Evolutionary conservation across 2,888 invertebrate species (phyloP).

Genomic region (Metallyticus violacea): DNA sequence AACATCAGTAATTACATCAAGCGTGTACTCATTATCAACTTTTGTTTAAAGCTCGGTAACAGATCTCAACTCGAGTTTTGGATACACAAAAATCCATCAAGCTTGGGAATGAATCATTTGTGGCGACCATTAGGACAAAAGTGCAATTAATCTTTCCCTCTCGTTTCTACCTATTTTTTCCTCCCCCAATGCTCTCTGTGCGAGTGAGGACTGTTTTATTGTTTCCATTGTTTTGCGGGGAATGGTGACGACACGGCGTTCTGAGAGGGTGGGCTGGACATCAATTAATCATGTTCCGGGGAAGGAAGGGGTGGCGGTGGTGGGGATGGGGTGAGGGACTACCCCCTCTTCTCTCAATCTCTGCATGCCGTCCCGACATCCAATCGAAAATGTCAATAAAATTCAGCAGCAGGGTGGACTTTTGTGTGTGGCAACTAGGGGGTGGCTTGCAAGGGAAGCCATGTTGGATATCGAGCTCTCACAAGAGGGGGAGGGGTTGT

Average conservation of each 20-base stretch:
- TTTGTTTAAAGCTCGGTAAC: neutral
- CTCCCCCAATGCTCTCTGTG: neutral
- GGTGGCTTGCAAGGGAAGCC: slow-evolving; percentile 6
- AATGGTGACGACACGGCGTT: slow-evolving; percentile 17
- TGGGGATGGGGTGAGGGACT: slow-evolving; percentile 3
- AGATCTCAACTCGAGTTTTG: neutral
- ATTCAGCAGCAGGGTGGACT: slow-evolving; percentile 17
- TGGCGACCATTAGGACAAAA: neutral
- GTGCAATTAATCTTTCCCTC: neutral
- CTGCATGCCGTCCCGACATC: slow-evolving; percentile 19
- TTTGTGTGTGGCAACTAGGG: slow-evolving; percentile 1
- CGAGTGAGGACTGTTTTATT: neutral
- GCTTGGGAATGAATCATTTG: neutral
- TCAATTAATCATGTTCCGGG: slow-evolving; percentile 26
- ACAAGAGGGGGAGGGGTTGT: neutral
- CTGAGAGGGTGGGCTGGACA: slow-evolving; percentile 22
- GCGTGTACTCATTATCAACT: neutral
- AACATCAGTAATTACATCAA: neutral
- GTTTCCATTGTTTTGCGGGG: slow-evolving; percentile 18
- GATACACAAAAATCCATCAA: neutral
- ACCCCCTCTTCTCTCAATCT: slow-evolving; percentile 15
- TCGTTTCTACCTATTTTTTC: neutral
- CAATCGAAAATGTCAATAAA: slow-evolving; percentile 29
- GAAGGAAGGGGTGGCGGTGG: neutral
- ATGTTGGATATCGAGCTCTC: slow-evolving; percentile 21